Base-by-base conservation (phyloP, 2,797 vertebrate species). In the Chiloscyllium punctatum region DNA sequence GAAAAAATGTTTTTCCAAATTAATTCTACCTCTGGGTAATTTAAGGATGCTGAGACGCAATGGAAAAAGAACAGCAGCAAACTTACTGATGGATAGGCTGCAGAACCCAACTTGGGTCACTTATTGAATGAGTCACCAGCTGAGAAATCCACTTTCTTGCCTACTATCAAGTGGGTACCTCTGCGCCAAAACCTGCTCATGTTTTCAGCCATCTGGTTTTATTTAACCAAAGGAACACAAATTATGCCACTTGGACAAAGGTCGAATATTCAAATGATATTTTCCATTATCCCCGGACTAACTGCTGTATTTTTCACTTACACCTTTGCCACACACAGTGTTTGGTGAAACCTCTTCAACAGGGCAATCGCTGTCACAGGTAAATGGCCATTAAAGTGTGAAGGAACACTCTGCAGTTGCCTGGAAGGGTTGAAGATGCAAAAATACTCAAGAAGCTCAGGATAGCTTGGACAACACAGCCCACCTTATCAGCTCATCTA, bases 151-250 rank as follows among this genome's bases (percentile, higher is more conserved):
- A 92, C 90, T 92, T 92, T 69, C 90, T 16, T 69, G 37, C 37
- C n/a, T 42, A 69, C 23, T 69, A 69, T 66, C 90, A 69, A 66
- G 90, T 69, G 90, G 66, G n/a, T n/a, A 69, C 4, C 23, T 92
- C 21, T 13, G 66, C 42, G 90, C 90, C 90, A 92, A 92, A 69
- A 42, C 62, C 66, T 69, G 90, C 21, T 92, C 8, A 30, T 33
- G 21, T 91, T 91, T n/a, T 23, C 90, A 69, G 90, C 21, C 88
- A 37, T 92, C 66, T 69, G 90, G 90, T 42, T 92, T 92, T 42
- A 21, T 42, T 92, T 92, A 42, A 37, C 16, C 62, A 62, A 91
- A 91, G 88, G 62, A 91, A 25, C 18, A 69, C 90, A 69, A 42
- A 69, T 66, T 69, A 66, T 37, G 66, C 62, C 21, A 69, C 23